Evolutionary conservation across 1,140 invertebrate species (phyloP), one percentile per base, ranked within the genome.

Genomic region (Tetramorium parvispinum): DNA sequence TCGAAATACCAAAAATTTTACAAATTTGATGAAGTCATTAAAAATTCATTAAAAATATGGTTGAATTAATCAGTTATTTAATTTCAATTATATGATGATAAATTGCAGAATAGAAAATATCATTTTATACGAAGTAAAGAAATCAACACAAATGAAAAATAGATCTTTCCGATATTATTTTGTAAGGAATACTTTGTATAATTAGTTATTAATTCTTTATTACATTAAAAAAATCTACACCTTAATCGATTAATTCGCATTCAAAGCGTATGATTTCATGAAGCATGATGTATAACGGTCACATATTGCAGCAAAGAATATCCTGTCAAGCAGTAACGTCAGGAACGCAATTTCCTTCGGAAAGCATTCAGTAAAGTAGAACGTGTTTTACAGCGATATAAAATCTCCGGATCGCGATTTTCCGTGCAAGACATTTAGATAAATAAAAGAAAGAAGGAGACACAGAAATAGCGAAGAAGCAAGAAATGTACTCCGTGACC

Each of bases 281-380:
- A 66, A 66, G 37, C 27, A 5, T 40, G 11, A 70, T 13, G n/a
- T 81, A 24, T 51, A 46, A 55, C 32, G 16, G 11, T 24, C 66
- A 27, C 46, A 40, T 71, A 57, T 57, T 46, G 10, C 18, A 46
- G 10, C 4, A 13, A 24, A 57, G 37, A 82, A 59, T 82, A 73
- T 59, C 8, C 66, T 73, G 53, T 73, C 40, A 24, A 46, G 32
- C 21, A 11, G 40, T 37, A 73, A 82, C n/a, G 18, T 82, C 37
- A 82, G 27, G 55, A 59, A 83, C 55, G 79, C 68, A 83, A 75
- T 83, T 83, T 75, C 27, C 53, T 73, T 75, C 68, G 24, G 32
- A 75, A 75, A 83, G 68, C 53, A 49, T 73, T 59, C 18, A 13
- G 37, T 71, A 21, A 57, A 73, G 24, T 24, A 49, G 27, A 61